Conservation (phyloP, 2,113 vertebrate species). For the Hyperoodon ampullatus region DNA sequence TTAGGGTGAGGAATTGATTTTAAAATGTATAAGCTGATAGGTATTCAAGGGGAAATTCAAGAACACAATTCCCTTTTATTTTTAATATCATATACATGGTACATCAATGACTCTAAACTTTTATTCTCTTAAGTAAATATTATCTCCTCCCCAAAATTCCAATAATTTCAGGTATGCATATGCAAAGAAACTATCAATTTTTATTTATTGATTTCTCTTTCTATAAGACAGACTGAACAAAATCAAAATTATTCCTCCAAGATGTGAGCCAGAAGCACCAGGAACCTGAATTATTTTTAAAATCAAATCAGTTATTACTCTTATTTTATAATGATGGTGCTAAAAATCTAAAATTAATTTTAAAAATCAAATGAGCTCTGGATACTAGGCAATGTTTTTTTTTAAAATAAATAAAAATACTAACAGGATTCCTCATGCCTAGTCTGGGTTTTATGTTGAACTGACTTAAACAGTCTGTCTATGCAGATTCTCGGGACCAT, state of each 20-base stretch:
- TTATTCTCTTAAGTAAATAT: neutral
- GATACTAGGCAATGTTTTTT: conserved; percentile 60
- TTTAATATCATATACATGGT: neutral
- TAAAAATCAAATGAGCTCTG: conserved; percentile 82
- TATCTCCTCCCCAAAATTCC: neutral
- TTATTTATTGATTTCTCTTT: neutral
- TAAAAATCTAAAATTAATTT: conserved; percentile 82
- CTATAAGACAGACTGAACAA: neutral
- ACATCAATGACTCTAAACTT: neutral
- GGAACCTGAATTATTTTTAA: neutral
- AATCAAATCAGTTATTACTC: conserved; percentile 38
- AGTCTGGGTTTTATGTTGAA: conserved; percentile 66
- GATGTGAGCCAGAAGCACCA: conserved; percentile 56
- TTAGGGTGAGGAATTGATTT: neutral
- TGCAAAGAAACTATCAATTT: neutral
- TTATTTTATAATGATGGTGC: conserved; percentile 63
- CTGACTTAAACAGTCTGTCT: conserved; percentile 74
- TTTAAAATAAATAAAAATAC: conserved; percentile 73
- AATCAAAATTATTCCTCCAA: conserved; percentile 74
- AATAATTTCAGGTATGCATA: neutral
- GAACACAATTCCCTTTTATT: neutral
- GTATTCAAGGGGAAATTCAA: conserved; percentile 39
- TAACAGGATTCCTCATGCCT: conserved; percentile 64
- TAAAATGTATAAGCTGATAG: neutral
- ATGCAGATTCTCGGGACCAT: conserved; percentile 55